Conservation (phyloP, 2,113 vertebrate species). For the Orthonyx spaldingii region DNA sequence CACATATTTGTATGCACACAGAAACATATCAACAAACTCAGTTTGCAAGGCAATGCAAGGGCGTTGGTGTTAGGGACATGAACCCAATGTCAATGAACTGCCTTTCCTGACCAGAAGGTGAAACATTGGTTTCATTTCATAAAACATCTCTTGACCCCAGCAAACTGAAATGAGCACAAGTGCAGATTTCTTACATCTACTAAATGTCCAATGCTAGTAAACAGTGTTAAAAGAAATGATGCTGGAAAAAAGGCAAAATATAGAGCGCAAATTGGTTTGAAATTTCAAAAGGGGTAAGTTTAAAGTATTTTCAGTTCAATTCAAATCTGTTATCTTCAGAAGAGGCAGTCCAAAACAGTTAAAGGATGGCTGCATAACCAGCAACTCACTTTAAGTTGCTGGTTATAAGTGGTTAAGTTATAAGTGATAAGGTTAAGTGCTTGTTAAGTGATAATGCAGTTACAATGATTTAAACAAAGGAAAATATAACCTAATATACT, state of each 20-base stretch:
- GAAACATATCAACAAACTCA: neutral
- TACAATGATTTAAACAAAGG: neutral
- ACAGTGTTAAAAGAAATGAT: neutral
- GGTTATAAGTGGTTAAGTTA: too few relatives aligned
- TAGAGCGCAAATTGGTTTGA: neutral
- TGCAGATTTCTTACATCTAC: neutral
- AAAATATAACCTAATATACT: neutral
- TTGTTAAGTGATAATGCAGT: neutral
- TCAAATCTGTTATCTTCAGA: neutral
- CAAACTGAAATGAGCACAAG: neutral
- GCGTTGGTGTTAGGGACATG: rapidly evolving
- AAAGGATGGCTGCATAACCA: neutral
- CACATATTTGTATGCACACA: neutral
- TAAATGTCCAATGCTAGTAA: neutral
- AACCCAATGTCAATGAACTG: neutral
- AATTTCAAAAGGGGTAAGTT: neutral
- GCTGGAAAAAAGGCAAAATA: neutral
- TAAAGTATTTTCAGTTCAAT: neutral
- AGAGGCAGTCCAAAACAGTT: neutral
- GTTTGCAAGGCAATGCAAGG: neutral
- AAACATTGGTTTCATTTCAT: neutral
- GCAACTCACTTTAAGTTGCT: neutral
- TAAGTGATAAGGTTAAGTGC: too few relatives aligned
- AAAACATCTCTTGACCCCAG: neutral
- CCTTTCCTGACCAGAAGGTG: neutral